These are phyloP conservation scores for Cynopterus sphinx DNA, from an alignment of 2,797 vertebrate species.

Conservation along the genomic window DNA sequence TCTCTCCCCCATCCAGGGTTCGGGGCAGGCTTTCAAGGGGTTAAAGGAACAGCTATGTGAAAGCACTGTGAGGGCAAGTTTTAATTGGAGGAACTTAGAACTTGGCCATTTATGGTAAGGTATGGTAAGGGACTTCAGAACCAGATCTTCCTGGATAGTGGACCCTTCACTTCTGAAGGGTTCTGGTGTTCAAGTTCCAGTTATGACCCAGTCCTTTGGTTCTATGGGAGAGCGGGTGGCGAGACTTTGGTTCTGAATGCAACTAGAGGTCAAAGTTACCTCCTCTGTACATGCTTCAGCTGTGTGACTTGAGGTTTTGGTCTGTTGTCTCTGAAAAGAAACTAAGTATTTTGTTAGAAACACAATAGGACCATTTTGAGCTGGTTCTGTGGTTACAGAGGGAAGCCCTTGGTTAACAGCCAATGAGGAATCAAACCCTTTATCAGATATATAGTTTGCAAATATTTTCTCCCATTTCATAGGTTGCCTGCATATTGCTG, in stretches of 20 bases:
- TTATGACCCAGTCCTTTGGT: neutral
- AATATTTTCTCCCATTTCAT: neutral
- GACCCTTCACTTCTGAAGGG: neutral
- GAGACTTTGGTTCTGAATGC: neutral
- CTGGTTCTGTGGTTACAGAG: neutral
- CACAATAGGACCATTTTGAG: neutral
- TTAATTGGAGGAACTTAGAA: neutral
- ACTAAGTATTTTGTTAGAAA: neutral
- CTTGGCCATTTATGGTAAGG: neutral
- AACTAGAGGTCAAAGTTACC: neutral
- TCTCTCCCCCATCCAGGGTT: neutral
- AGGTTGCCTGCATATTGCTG: neutral
- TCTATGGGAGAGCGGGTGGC: neutral
- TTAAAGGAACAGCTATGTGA: neutral
- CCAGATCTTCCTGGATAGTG: neutral
- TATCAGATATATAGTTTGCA: neutral
- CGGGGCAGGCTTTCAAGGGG: neutral
- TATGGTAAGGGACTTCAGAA: neutral
- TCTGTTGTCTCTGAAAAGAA: neutral
- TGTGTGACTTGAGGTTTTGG: neutral
- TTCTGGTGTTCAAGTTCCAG: neutral
- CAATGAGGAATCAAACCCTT: neutral
- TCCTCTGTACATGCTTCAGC: neutral
- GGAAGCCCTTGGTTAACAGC: neutral
- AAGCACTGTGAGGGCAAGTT: neutral